Evolutionary conservation across 2,797 vertebrate genomes (phyloP).

Genomic region (Myotis vivesi): DNA sequence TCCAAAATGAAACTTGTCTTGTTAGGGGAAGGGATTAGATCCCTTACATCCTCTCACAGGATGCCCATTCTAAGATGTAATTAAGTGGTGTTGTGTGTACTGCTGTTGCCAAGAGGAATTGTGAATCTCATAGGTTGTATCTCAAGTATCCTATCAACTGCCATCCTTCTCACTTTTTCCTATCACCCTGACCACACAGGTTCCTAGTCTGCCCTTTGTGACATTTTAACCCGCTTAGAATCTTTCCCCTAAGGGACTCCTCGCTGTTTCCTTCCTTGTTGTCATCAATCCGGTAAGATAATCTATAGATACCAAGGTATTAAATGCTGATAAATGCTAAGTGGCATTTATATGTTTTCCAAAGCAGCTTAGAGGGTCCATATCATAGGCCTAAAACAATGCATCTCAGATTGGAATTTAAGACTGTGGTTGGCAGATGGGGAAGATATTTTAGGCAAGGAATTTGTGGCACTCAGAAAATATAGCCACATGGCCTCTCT

Average conservation of each 20-base stretch:
- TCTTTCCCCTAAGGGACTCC: background rate
- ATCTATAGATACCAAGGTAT: background rate
- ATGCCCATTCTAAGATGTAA: background rate
- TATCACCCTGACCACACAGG: background rate
- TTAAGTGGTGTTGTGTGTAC: background rate
- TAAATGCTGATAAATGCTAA: slow-evolving; percentile 31
- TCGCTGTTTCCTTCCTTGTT: background rate
- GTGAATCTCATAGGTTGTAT: background rate
- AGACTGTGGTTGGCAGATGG: slow-evolving; percentile 73
- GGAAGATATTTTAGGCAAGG: slow-evolving; percentile 69
- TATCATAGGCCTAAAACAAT: slow-evolving; percentile 55
- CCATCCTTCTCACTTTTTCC: background rate
- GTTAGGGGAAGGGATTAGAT: background rate
- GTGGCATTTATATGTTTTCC: background rate
- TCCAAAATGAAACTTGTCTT: background rate
- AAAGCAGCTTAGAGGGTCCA: background rate
- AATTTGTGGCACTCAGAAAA: slow-evolving; percentile 71
- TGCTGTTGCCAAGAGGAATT: background rate
- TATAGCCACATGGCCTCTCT: slow-evolving; percentile 66
- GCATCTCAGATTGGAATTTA: slow-evolving; percentile 62
- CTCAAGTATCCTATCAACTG: background rate
- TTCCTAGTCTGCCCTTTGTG: background rate
- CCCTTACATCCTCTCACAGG: background rate
- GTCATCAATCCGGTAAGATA: slow-evolving; percentile 18
- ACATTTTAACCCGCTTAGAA: background rate